These are phyloP conservation scores for Nomada goodeniana DNA, from an alignment of 2,888 invertebrate species.

Conservation along the genomic window DNA sequence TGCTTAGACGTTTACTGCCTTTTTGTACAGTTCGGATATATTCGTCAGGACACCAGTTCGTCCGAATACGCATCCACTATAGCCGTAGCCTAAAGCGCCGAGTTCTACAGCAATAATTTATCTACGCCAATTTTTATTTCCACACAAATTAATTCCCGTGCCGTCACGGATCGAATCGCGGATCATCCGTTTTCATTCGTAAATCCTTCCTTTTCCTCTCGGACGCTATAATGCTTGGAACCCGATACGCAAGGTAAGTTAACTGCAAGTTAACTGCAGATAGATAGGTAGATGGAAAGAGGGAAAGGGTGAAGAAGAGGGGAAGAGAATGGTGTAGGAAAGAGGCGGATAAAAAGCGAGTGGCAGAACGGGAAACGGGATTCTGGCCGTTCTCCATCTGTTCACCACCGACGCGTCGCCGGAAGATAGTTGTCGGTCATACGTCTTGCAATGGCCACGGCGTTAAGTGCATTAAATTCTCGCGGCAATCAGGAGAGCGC, in stretches of 20 bases:
- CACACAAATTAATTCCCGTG: background rate
- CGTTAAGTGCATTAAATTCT: constrained; percentile 19
- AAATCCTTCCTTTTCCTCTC: background rate
- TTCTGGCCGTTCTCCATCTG: constrained; percentile 37
- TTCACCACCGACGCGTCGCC: constrained; percentile 35
- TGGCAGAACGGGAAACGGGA: constrained; percentile 24
- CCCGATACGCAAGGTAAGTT: constrained; percentile 23
- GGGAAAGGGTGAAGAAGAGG: too few relatives aligned
- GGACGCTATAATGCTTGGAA: constrained; percentile 18
- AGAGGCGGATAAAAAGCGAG: constrained; percentile 19
- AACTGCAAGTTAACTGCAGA: constrained; percentile 19
- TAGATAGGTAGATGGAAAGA: background rate
- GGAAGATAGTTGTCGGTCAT: constrained; percentile 13
- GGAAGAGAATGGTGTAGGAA: background rate
- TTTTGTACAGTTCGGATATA: too few relatives aligned
- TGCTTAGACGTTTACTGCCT: too few relatives aligned
- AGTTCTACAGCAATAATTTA: background rate
- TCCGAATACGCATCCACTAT: too few relatives aligned
- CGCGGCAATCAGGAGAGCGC: background rate
- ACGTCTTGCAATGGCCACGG: constrained; percentile 2
- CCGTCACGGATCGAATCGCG: background rate
- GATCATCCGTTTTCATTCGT: background rate
- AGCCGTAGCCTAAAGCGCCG: too few relatives aligned
- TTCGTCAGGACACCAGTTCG: too few relatives aligned
- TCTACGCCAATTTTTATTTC: background rate